Evolutionary conservation across 64 coral and sea anemone species (phyloP).

Genomic region (Stichodactyla helianthus): DNA sequence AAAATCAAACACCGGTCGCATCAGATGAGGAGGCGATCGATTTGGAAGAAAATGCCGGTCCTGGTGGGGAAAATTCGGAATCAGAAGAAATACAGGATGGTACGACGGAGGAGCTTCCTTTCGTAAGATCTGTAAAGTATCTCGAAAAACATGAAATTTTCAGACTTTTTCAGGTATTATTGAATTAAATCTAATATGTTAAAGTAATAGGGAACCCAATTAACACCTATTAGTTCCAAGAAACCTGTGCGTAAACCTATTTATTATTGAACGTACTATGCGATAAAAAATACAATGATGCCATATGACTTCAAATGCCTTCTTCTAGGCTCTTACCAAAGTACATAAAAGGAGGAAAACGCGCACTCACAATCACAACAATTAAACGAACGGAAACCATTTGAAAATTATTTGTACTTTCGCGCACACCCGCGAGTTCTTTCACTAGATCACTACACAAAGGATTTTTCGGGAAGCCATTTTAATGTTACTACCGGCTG

Average conservation of each 20-base stretch:
- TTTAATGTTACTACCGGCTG: not conserved
- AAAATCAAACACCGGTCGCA: not conserved
- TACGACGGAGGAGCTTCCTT: slow-evolving; percentile 16
- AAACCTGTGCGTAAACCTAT: not conserved
- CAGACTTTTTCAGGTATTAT: slow-evolving; percentile 75
- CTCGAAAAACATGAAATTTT: slow-evolving; percentile 71
- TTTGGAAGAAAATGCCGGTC: not conserved
- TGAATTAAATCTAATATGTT: not conserved
- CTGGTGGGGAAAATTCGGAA: not conserved
- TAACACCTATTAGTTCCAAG: too few species aligned
- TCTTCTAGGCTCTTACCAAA: not conserved
- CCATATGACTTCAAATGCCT: too few species aligned
- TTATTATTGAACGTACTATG: not conserved
- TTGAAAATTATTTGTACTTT: not conserved
- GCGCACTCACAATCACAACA: too few species aligned
- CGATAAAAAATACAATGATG: not conserved
- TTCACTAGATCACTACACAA: too few species aligned
- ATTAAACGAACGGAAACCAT: not conserved
- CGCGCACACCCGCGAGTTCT: too few species aligned
- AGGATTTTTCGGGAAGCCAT: not conserved
- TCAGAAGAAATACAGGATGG: not conserved
- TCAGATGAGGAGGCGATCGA: not conserved
- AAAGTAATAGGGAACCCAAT: not conserved
- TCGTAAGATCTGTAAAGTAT: slow-evolving; percentile 67
- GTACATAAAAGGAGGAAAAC: too few species aligned